Percentiles rank a stretch among this genome's conserved stretches.
Conservation (phyloP, 2,888 invertebrate genomes). For the Drosophila nr. perissopoda region DNA sequence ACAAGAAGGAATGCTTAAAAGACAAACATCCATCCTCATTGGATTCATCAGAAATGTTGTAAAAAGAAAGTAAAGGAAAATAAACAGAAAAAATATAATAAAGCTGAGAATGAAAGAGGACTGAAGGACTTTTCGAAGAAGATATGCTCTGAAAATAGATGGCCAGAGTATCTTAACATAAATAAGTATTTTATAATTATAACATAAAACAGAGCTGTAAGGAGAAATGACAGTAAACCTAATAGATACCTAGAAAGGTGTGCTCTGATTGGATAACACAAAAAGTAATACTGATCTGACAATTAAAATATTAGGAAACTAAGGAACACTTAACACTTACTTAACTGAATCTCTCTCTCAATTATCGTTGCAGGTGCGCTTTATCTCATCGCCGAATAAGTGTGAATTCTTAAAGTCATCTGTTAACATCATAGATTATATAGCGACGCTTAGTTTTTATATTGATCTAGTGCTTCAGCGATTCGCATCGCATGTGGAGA, state of each 20-base stretch:
- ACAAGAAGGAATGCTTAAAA: neutral
- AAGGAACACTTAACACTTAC: neutral
- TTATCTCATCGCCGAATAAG: constrained; percentile 97
- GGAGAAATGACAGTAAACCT: neutral
- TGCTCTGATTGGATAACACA: neutral
- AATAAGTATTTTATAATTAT: neutral
- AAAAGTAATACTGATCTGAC: neutral
- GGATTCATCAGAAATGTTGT: neutral
- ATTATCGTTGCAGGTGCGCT: constrained; percentile 87
- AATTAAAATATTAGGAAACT: neutral
- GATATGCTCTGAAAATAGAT: neutral
- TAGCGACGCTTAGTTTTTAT: constrained; percentile 99
- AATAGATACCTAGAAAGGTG: no score
- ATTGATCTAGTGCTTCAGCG: constrained; percentile 95
- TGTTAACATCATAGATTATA: constrained; percentile 99
- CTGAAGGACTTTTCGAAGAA: rapidly evolving
- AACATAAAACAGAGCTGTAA: neutral
- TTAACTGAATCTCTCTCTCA: neutral
- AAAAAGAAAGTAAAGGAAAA: neutral
- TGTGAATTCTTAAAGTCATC: constrained; percentile 97
- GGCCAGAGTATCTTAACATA: neutral
- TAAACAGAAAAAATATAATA: neutral
- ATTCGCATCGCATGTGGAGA: constrained; percentile 95
- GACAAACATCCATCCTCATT: neutral
- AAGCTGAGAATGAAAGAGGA: neutral